Evolutionary conservation across 92 coral and sea anemone species (phyloP).

Genomic region (Galaxea fascicularis): DNA sequence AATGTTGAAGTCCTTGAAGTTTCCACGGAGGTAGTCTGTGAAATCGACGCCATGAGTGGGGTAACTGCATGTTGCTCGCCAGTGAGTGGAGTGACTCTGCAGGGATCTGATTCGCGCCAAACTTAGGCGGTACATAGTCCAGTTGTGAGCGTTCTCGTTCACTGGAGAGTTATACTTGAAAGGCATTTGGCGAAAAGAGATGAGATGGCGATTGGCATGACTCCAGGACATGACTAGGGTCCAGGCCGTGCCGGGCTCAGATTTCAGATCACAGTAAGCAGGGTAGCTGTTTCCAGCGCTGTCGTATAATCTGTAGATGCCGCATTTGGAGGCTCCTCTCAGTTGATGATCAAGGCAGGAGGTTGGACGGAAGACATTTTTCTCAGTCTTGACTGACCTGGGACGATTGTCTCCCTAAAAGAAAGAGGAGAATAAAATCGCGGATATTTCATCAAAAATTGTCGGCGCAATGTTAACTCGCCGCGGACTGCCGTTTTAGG

Average conservation of each 20-base stretch:
- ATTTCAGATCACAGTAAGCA: slow-evolving; percentile 56
- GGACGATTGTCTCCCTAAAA: too few relatives aligned
- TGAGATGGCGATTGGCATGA: neutral
- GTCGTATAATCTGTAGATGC: slow-evolving; percentile 55
- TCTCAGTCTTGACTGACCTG: too few relatives aligned
- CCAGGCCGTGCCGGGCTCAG: slow-evolving; percentile 61
- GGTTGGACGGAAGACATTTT: too few relatives aligned
- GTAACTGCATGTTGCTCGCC: too few relatives aligned
- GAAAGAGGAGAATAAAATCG: too few relatives aligned
- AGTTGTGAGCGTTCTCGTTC: slow-evolving; percentile 7
- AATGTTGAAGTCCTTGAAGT: too few relatives aligned
- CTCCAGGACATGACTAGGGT: slow-evolving; percentile 58
- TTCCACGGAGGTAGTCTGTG: too few relatives aligned
- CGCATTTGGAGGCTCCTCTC: slow-evolving; percentile 36
- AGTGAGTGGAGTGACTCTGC: too few relatives aligned
- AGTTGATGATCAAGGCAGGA: slow-evolving; percentile 46
- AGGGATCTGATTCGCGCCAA: neutral
- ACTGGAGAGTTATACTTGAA: neutral
- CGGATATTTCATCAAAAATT: too few relatives aligned
- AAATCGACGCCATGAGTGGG: too few relatives aligned
- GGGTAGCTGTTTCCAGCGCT: slow-evolving; percentile 33
- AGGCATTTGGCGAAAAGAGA: neutral
- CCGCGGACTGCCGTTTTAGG: too few relatives aligned
- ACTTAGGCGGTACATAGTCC: slow-evolving; percentile 6
- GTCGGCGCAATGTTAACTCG: too few relatives aligned